Evolutionary conservation across 2,113 vertebrate species (phyloP).

Genomic region (Tachysurus fulvidraco): DNA sequence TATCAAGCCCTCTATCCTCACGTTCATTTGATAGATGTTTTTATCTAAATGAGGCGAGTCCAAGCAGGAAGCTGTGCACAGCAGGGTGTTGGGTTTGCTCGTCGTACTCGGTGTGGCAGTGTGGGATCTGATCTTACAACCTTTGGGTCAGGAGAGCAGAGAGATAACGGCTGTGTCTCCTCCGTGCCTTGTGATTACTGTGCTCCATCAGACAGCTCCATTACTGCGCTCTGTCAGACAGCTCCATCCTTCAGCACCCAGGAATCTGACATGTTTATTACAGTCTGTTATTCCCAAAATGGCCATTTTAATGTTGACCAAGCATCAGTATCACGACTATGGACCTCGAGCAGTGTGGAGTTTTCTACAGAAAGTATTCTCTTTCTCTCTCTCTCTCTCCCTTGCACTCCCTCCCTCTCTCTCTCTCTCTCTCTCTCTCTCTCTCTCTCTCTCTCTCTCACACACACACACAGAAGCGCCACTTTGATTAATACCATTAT

Average conservation of each 20-base stretch:
- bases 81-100: not conserved
- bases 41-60: not conserved
- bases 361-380: not conserved
- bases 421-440: not conserved
- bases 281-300: conserved; percentile 32
- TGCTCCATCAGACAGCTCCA: not conserved
- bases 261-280: conserved; percentile 30
- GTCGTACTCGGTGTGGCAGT: too few relatives aligned
- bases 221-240: conserved; percentile 5
- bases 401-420: not conserved
- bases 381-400: not conserved
- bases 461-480: too few relatives aligned
- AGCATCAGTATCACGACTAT: not conserved
- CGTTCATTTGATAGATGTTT: not conserved
- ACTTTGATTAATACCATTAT: too few relatives aligned
- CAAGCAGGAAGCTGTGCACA: not conserved
- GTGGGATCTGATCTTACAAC: conserved; percentile 5
- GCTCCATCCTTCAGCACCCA: conserved; percentile 6
- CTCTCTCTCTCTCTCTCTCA: not conserved
- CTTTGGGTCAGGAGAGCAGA: not conserved
- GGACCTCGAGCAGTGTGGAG: not conserved
- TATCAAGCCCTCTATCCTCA: not conserved
- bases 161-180: not conserved
- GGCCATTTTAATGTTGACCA: conserved; percentile 30
- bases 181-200: conserved; percentile 18